phyloP scores from a whole-genome alignment of 2,888 invertebrate species.

The Chalcis sispes region DNA sequence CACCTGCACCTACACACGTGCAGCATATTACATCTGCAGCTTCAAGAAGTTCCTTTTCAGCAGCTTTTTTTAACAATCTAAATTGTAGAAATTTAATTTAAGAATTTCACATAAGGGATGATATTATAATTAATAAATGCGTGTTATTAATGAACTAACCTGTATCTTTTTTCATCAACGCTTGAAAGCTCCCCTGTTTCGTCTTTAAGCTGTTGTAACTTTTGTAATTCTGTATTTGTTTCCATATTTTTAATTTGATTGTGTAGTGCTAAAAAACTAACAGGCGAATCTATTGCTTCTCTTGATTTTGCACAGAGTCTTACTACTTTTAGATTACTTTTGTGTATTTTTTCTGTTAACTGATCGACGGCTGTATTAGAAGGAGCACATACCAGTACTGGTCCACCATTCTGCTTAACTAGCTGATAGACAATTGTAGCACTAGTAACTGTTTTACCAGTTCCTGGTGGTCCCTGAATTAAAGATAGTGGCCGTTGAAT shows the following conservation, averaged over 20 bases:
- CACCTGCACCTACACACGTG: constrained; percentile 99
- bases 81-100: background rate
- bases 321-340: constrained; percentile 95
- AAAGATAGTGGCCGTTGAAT: constrained; percentile 95
- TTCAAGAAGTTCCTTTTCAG: constrained; percentile 92
- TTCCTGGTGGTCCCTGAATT: constrained; percentile 98
- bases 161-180: constrained; percentile 95
- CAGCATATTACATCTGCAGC: constrained; percentile 99
- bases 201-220: constrained; percentile 96
- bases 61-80: constrained; percentile 87
- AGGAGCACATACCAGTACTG: constrained; percentile 95
- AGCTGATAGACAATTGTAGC: constrained; percentile 99
- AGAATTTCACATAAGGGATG: background rate
- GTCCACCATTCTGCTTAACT: constrained; percentile 96
- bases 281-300: constrained; percentile 98
- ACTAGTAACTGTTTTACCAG: constrained; percentile 99
- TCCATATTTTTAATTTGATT: constrained; percentile 98
- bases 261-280: constrained; percentile 96
- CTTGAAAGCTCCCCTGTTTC: constrained; percentile 98
- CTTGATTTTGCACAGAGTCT: constrained; percentile 98
- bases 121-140: constrained; percentile 4
- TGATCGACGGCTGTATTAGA: constrained; percentile 99
- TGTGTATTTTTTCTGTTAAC: constrained; percentile 98
- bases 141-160: constrained; percentile 73
- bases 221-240: constrained; percentile 93